Conservation (phyloP, 2,797 vertebrate species). For the Darevskia nairensis region DNA sequence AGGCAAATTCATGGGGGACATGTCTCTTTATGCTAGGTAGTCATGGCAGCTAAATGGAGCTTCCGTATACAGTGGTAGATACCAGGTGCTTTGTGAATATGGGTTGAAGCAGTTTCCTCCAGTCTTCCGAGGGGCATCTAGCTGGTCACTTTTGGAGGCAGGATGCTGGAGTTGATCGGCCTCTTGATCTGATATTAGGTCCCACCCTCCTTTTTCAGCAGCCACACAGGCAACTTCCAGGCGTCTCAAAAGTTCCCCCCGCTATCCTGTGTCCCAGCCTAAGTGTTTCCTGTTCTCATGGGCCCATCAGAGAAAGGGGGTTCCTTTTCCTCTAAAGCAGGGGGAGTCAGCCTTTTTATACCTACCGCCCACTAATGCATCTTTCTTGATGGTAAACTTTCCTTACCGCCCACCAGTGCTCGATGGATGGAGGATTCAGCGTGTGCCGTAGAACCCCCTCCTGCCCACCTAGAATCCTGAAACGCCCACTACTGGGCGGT, state of each 20-base stretch:
- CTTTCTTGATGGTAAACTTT: too few relatives aligned
- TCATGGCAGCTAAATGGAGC: background rate
- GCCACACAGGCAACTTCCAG: background rate
- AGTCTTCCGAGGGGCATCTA: background rate
- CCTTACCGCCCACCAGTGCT: too few relatives aligned
- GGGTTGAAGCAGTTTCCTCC: background rate
- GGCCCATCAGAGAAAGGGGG: too few relatives aligned
- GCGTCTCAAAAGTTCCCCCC: background rate
- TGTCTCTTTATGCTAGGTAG: background rate
- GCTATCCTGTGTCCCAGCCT: background rate
- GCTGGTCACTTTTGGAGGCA: background rate
- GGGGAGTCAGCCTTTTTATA: too few relatives aligned
- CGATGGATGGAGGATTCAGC: too few relatives aligned
- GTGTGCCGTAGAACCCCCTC: too few relatives aligned
- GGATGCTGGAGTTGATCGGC: too few relatives aligned
- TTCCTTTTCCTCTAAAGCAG: background rate
- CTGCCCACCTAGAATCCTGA: too few relatives aligned
- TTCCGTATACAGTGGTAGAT: background rate
- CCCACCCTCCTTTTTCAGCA: background rate
- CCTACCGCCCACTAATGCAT: too few relatives aligned
- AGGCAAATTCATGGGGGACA: background rate
- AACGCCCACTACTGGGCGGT: accelerated
- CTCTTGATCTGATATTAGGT: too few relatives aligned
- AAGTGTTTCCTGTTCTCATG: too few relatives aligned
- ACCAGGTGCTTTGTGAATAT: too few relatives aligned